phyloP scores from a whole-genome alignment of 2,797 vertebrate genomes.

The Hozukius guyotensis region DNA sequence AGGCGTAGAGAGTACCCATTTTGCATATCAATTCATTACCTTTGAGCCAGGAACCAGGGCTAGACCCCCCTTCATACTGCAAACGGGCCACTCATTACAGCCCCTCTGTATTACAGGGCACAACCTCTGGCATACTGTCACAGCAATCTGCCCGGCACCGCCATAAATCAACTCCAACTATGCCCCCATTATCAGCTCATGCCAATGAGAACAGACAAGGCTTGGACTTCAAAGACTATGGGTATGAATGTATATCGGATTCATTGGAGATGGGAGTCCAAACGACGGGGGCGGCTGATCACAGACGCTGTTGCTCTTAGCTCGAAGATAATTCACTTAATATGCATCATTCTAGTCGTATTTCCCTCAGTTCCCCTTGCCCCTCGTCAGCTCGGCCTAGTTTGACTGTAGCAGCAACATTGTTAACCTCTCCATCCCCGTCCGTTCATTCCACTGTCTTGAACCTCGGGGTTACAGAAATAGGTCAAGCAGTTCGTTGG shows the following conservation, averaged over 20 bases:
- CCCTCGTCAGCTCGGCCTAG: conserved; percentile 48
- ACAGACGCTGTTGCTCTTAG: conserved; percentile 44
- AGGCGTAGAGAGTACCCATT: conserved; percentile 44
- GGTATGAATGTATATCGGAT: conserved; percentile 33
- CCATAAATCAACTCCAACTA: conserved; percentile 70
- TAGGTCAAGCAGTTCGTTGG: conserved; percentile 60
- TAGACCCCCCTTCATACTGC: conserved; percentile 10
- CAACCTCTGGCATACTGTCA: conserved; percentile 68
- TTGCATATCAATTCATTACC: conserved; percentile 60
- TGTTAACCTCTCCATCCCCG: conserved; percentile 43
- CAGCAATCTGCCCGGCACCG: conserved; percentile 59
- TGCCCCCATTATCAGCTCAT: conserved; percentile 58
- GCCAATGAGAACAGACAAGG: conserved; percentile 66
- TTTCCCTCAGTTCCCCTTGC: conserved; percentile 36
- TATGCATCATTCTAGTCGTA: conserved; percentile 44
- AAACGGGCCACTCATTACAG: conserved; percentile 67
- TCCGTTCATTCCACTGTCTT: conserved; percentile 40
- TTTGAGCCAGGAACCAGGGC: conserved; percentile 49
- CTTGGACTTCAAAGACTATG: conserved; percentile 48
- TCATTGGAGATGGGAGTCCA: conserved; percentile 32
- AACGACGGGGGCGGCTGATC: conserved; percentile 33
- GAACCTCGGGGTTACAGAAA: conserved; percentile 56
- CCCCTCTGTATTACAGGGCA: conserved; percentile 52
- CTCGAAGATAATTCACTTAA: conserved; percentile 71
- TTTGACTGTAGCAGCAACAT: conserved; percentile 46